These are phyloP conservation scores for Euschistus heros DNA, from an alignment of 1,140 invertebrate genomes.

Conservation along the genomic window DNA sequence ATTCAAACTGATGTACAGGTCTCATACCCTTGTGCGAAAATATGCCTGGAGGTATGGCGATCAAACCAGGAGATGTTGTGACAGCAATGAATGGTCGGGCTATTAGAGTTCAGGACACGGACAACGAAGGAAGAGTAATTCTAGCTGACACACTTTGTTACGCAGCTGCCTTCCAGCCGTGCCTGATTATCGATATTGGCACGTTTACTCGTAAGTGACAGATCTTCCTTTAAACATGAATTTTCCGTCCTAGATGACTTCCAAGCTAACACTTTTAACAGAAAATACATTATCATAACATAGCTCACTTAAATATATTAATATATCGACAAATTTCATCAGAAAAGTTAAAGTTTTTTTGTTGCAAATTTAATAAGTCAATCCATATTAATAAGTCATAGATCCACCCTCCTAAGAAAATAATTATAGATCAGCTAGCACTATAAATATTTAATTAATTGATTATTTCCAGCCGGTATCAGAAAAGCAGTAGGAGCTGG, in stretches of 20 bases:
- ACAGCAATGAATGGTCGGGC: constrained; percentile 70
- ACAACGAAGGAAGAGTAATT: constrained; percentile 53
- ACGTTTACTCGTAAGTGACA: constrained; percentile 43
- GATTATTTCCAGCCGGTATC: constrained; percentile 37
- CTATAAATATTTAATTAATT: no score
- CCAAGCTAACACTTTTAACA: no score
- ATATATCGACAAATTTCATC: no score
- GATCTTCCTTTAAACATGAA: no score
- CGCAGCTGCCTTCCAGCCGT: constrained; percentile 36
- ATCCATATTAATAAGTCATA: no score
- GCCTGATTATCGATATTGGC: constrained; percentile 48
- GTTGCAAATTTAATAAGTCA: no score
- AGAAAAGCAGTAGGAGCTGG: constrained; percentile 42
- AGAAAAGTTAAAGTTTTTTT: no score
- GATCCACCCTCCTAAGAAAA: no score
- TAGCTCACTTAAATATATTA: no score
- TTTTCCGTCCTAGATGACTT: no score
- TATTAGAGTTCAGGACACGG: constrained; percentile 53
- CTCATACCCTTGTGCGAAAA: constrained; percentile 82
- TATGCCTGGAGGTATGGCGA: constrained; percentile 67
- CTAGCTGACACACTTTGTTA: constrained; percentile 52
- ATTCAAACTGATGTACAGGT: constrained; percentile 4
- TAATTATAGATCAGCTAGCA: no score
- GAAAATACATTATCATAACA: no score
- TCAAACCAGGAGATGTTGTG: constrained; percentile 77